These are phyloP conservation scores for Calephelis perditalis DNA, from an alignment of 2,888 invertebrate genomes.

Conservation along the genomic window DNA sequence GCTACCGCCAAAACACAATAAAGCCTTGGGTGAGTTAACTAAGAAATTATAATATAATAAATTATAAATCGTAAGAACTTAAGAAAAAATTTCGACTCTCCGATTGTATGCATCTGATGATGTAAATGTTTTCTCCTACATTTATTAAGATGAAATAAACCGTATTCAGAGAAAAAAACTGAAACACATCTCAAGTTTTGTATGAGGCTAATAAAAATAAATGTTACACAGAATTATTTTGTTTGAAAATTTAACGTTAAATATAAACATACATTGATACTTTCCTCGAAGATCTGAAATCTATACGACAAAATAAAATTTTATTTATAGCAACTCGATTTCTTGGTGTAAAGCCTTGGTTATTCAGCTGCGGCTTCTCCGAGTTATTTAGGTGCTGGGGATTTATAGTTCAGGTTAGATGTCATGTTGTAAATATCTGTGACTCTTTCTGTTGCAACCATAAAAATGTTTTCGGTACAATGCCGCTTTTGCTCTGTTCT, in stretches of 20 bases:
- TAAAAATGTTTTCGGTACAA: constrained; percentile 7
- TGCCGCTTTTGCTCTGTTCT: neutral
- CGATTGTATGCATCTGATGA: no score
- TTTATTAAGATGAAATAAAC: no score
- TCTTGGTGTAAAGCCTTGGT: constrained; percentile 22
- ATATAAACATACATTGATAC: constrained; percentile 3
- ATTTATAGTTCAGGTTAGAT: constrained; percentile 31
- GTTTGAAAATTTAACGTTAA: neutral
- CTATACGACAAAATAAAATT: constrained; percentile 20
- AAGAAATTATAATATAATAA: no score
- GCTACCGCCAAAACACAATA: no score
- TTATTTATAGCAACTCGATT: constrained; percentile 21
- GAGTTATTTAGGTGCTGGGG: constrained; percentile 26
- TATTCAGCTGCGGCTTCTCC: constrained; percentile 25
- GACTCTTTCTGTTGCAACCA: constrained; percentile 19
- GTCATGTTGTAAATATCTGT: constrained; percentile 30
- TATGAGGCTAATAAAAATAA: neutral
- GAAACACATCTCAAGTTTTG: neutral
- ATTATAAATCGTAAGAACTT: no score
- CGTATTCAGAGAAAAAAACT: no score
- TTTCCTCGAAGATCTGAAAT: neutral
- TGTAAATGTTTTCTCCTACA: no score
- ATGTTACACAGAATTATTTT: neutral
- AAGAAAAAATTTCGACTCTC: no score
- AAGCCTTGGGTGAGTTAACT: no score